Percentiles rank a stretch among this genome's conserved stretches.
phyloP scores from a whole-genome alignment of 1,140 invertebrate species.

The Anastrepha obliqua region DNA sequence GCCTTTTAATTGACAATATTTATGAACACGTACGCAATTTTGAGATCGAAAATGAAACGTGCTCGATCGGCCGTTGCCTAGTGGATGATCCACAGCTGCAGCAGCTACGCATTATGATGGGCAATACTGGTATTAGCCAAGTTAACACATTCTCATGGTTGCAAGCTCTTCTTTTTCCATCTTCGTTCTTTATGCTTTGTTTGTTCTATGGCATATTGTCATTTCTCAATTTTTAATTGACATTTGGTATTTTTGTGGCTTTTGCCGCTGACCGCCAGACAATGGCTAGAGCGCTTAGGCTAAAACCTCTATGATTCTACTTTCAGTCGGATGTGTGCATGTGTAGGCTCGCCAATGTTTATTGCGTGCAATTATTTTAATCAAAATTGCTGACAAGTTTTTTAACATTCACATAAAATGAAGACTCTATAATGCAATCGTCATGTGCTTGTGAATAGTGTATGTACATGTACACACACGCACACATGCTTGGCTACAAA shows the following conservation, averaged over 20 bases:
- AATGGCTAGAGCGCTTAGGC: neutral
- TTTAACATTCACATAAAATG: constrained; percentile 63
- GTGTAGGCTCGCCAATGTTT: neutral
- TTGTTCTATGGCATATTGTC: constrained; percentile 25
- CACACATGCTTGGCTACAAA: no score
- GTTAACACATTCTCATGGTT: neutral
- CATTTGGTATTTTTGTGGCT: constrained; percentile 26
- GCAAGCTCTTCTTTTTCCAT: neutral
- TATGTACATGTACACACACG: neutral
- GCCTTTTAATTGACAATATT: constrained; percentile 71
- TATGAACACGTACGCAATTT: constrained; percentile 71
- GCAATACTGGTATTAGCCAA: neutral
- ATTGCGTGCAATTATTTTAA: constrained; percentile 68
- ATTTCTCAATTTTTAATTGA: constrained; percentile 52
- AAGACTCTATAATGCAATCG: constrained; percentile 59
- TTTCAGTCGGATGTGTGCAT: neutral
- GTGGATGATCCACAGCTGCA: constrained; percentile 28
- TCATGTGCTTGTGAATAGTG: neutral
- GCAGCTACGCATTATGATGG: neutral
- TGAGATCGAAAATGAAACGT: constrained; percentile 48
- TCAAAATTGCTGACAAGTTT: constrained; percentile 71
- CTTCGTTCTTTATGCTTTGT: neutral
- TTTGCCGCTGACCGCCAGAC: neutral
- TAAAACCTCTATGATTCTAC: neutral
- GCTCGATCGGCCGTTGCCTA: neutral